Base-by-base conservation (phyloP, 1,140 invertebrate genomes). In the Wasmannia auropunctata region DNA sequence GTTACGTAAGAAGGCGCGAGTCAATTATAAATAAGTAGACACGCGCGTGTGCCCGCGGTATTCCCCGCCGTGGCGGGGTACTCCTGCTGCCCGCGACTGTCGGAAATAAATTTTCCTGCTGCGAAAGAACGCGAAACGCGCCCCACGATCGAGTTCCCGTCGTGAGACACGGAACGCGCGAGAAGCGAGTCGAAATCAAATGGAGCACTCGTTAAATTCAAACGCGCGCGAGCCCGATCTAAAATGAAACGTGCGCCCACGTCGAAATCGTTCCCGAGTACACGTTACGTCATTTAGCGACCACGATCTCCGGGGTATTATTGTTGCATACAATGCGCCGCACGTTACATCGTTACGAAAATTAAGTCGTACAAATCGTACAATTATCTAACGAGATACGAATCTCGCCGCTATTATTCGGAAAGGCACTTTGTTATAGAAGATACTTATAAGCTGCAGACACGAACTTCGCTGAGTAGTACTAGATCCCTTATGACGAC, bases 391-490 rank as follows among this genome's bases (percentile, higher is more conserved):
- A 14, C 22, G 31, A 25, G 76, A 79, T 79, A 67, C 14, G n/a
- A 22, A 69, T 67, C 43, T 22, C 43, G 43, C n/a, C 34, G n/a
- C 2, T 51, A 16, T 69, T 37, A 34, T 79, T 69, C n/a, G n/a
- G n/a, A n/a, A n/a, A n/a, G n/a, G n/a, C n/a, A n/a, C n/a, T 67
- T 80, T 14, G 5, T n/a, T n/a, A n/a, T n/a, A n/a, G 46, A 8
- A 31, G 37, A 19, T 22, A 31, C 56, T 43, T 62, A 6, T 22
- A 19, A 37, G 34, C 60, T 28, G 11, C 70, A 77, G 49, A 62
- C 60, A 63, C 43, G 19, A 87, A 91, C 85, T 81, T 90, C 87
- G n/a, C n/a, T 83, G 85, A 85, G 80, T 69, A 16, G 11, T 0
- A 46, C 43, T 46, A 46, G 43, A 46, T 46, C 8, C 8, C 43